Base-by-base conservation (phyloP, 2,113 vertebrate genomes). In the Bungarus multicinctus region DNA sequence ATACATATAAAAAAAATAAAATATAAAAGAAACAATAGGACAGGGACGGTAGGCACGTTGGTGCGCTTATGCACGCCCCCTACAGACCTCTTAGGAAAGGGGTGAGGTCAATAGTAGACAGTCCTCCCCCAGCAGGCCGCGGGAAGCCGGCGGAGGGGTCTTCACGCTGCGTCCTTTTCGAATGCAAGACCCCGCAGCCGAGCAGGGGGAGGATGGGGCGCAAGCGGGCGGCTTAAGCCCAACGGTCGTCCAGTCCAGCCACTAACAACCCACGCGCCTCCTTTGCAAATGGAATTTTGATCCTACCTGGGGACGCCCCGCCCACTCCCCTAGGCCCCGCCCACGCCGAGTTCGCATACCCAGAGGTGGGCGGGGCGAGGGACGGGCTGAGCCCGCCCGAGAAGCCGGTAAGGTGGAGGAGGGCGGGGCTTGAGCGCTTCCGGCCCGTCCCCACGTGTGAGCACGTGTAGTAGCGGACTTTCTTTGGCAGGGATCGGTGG, bases 221-320 rank as follows among this genome's bases (percentile, higher is more conserved):
- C 5, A 34, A 18, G 5, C 30, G n/a, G 64, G n/a, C n/a, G 69
- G n/a, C 69, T 39, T 39, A 8, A 81, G 34, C n/a, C n/a, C n/a
- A 18, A 39, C 69, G 16, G 34, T 1, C 69, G 14, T 0, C n/a
- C 64, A 2, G 3, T 2, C n/a, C 64, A 34, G 14, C 64, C 34
- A 14, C 2, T 2, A 34, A 18, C 69, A 20, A 20, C 0, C 69
- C n/a, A 3, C n/a, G 69, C 16, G n/a, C n/a, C 69, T 20, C 16
- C n/a, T 20, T 0, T 1, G 6, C n/a, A 0, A 8, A 81, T 2
- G 6, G 2, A 2, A 1, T 3, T 20, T 0, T 0, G 16, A 0
- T 1, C 12, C 69, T 81, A 8, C n/a, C 69, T 8, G 69, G 69
- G 69, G 5, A 34, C 69, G 69, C n/a, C 16, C n/a, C 69, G n/a